phyloP scores from a whole-genome alignment of 2,113 vertebrate genomes.

The Laticauda laticaudata region DNA sequence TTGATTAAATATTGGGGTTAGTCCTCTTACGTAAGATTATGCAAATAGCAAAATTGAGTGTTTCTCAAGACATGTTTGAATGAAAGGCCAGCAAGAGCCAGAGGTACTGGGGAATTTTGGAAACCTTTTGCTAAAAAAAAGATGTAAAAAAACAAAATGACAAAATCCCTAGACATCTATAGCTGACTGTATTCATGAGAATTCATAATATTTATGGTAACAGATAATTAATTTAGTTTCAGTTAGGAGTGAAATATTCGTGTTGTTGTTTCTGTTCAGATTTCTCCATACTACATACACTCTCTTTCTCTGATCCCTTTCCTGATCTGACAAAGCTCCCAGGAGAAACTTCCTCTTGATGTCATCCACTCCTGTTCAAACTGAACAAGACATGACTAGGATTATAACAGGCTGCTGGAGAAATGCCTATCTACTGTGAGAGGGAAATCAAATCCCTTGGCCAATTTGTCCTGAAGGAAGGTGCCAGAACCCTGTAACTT shows the following conservation, averaged over 20 bases:
- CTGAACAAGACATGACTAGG: background rate
- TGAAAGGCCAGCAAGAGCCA: constrained; percentile 68
- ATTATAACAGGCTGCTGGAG: background rate
- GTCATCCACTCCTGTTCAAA: background rate
- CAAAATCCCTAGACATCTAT: background rate
- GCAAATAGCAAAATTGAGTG: constrained; percentile 68
- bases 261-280: background rate
- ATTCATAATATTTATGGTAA: constrained; percentile 39
- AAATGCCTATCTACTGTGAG: background rate
- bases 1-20: constrained; percentile 76
- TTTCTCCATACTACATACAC: background rate
- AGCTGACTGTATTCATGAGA: constrained; percentile 31
- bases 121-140: constrained; percentile 50
- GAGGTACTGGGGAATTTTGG: constrained; percentile 61
- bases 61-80: constrained; percentile 63
- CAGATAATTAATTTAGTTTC: constrained; percentile 22
- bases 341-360: background rate
- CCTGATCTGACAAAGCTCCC: background rate
- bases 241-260: background rate
- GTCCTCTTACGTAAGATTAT: constrained; percentile 72
- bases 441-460: background rate
- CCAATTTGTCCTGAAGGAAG: background rate
- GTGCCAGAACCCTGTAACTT: background rate
- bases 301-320: background rate
- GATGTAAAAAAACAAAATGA: background rate